Evolutionary conservation across 35 echinoderm and acorn worm species (phyloP).

Genomic region (Apostichopus californicus): DNA sequence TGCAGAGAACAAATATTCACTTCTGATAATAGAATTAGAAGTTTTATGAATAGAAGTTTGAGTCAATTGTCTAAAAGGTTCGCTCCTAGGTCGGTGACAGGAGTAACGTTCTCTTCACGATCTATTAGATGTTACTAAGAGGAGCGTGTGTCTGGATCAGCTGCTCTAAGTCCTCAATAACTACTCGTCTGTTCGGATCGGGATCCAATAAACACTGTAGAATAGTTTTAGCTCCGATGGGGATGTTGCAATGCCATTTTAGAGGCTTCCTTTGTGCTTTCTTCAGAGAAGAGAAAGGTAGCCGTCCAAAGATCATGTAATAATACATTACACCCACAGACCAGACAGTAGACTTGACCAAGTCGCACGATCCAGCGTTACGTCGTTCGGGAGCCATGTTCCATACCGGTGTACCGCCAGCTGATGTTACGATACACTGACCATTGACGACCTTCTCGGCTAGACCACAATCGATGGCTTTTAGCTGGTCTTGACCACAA

Average conservation of each 20-base stretch:
- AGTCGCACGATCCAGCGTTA: not conserved
- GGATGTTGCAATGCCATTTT: not conserved
- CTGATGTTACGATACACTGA: not conserved
- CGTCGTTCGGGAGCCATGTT: constrained; percentile 2
- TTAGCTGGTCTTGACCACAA: no score
- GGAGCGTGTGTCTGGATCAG: no score
- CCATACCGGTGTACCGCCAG: constrained; percentile 14
- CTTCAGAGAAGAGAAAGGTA: no score
- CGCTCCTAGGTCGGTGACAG: no score
- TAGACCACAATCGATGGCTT: no score
- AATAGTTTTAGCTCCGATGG: not conserved
- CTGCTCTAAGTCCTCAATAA: not conserved
- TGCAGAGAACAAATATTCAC: no score
- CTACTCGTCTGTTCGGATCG: no score
- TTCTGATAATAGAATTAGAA: no score
- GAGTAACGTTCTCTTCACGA: no score
- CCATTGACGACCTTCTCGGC: not conserved
- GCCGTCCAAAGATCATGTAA: constrained; percentile 12
- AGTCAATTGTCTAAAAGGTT: no score
- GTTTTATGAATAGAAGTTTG: no score
- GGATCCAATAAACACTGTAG: not conserved
- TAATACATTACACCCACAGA: constrained; percentile 27
- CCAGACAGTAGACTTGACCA: constrained; percentile 47
- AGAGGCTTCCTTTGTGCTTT: not conserved
- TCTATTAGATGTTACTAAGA: no score